A percentile compares a stretch with the other conserved stretches of the same genome.
Evolutionary conservation across 1,140 invertebrate genomes (phyloP).

Genomic region (Antheraea mylitta): DNA sequence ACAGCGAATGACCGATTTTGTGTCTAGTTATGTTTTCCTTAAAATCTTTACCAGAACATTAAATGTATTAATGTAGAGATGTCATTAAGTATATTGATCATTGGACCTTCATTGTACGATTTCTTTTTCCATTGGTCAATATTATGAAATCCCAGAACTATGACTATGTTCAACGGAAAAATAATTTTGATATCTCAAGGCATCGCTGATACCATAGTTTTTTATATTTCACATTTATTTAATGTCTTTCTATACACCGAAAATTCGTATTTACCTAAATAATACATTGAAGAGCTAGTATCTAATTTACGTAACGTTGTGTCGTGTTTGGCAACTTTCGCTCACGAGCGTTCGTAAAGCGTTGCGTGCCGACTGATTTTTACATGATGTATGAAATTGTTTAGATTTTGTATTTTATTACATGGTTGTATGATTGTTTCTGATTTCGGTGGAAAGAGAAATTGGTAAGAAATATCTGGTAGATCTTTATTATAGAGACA

Average conservation of each 20-base stretch:
- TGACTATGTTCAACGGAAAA: too few species aligned
- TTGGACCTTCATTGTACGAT: too few species aligned
- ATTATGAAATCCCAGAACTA: too few species aligned
- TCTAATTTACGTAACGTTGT: constrained; percentile 47
- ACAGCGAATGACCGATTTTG: too few species aligned
- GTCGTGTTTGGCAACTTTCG: constrained; percentile 38
- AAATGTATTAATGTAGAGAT: too few species aligned
- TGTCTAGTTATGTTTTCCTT: too few species aligned
- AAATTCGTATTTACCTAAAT: background rate
- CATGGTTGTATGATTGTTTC: background rate
- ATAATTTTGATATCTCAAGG: too few species aligned
- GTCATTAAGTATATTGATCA: too few species aligned
- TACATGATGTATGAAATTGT: constrained; percentile 36
- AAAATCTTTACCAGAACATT: too few species aligned
- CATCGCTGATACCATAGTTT: too few species aligned
- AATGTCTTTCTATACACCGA: background rate
- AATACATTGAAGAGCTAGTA: background rate
- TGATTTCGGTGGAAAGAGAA: background rate
- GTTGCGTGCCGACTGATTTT: constrained; percentile 49
- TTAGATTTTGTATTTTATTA: background rate
- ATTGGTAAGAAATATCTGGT: background rate
- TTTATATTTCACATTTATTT: too few species aligned
- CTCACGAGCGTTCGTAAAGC: constrained; percentile 47
- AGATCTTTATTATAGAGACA: background rate
- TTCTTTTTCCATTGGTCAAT: too few species aligned